phyloP scores from a whole-genome alignment of 2,797 vertebrate genomes.

The Scomberomorus guttatus region DNA sequence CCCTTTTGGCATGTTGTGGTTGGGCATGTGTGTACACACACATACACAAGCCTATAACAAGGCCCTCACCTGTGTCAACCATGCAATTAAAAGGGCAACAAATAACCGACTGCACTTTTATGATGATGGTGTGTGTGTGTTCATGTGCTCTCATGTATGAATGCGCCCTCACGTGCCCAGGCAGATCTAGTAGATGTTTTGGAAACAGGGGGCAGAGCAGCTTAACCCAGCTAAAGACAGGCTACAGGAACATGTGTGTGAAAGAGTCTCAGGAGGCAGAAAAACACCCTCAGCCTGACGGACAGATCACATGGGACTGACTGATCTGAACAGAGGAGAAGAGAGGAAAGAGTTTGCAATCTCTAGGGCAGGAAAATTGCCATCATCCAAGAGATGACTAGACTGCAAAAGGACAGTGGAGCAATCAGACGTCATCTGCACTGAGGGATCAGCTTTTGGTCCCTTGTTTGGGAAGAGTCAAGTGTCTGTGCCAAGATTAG shows the following conservation, averaged over 20 bases:
- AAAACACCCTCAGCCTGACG: constrained; percentile 42
- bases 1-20: constrained; percentile 60
- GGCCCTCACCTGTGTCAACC: constrained; percentile 44
- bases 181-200: constrained; percentile 66
- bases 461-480: constrained; percentile 65
- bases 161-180: constrained; percentile 53
- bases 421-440: constrained; percentile 52
- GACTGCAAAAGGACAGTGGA: constrained; percentile 40
- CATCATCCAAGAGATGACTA: constrained; percentile 49
- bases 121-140: constrained; percentile 17
- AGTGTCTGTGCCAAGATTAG: constrained; percentile 52
- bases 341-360: constrained; percentile 23
- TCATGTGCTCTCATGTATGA: constrained; percentile 34
- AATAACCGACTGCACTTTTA: constrained; percentile 44
- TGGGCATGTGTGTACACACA: background rate
- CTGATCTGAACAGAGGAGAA: constrained; percentile 22
- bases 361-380: constrained; percentile 54
- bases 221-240: constrained; percentile 47
- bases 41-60: background rate
- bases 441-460: constrained; percentile 20
- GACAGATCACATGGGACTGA: constrained; percentile 58
- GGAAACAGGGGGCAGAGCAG: constrained; percentile 60
- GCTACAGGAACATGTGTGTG: constrained; percentile 51
- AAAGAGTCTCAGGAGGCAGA: constrained; percentile 45
- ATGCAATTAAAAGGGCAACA: constrained; percentile 54